Evolutionary conservation across 2,888 invertebrate genomes (phyloP).

Genomic region (Tinea semifulvella): DNA sequence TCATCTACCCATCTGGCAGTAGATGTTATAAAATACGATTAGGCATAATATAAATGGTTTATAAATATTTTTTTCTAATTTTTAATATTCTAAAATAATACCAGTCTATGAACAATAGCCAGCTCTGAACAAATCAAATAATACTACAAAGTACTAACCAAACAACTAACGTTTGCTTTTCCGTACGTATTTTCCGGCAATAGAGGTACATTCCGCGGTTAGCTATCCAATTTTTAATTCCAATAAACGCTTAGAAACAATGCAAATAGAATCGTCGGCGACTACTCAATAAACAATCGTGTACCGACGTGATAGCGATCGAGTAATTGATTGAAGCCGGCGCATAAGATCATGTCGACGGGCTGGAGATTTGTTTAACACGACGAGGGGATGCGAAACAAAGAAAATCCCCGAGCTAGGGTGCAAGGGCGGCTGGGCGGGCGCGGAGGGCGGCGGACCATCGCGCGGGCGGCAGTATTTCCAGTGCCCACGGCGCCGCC

Average conservation of each 20-base stretch:
- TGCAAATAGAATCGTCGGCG: background rate
- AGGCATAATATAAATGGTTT: no score
- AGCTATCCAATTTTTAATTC: no score
- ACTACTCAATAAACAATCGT: conserved; percentile 10
- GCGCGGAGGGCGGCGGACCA: conserved; percentile 40
- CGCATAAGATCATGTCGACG: conserved; percentile 35
- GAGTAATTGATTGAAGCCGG: conserved; percentile 33
- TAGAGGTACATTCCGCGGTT: background rate
- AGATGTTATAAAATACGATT: background rate
- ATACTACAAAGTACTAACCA: background rate
- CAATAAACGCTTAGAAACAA: background rate
- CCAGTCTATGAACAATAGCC: background rate
- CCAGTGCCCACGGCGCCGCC: conserved; percentile 17
- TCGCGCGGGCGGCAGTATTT: conserved; percentile 37
- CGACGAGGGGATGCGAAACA: conserved; percentile 52
- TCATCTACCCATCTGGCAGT: background rate
- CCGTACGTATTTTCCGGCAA: background rate
- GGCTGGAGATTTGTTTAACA: conserved; percentile 49
- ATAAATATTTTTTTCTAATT: no score
- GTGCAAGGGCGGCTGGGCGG: conserved; percentile 50
- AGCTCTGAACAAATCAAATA: background rate
- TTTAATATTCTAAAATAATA: no score
- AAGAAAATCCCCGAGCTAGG: conserved; percentile 40
- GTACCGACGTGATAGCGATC: conserved; percentile 15
- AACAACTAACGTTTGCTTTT: background rate